Evolutionary conservation across 1,140 invertebrate species (phyloP).

Genomic region (Saxidomus purpurata): DNA sequence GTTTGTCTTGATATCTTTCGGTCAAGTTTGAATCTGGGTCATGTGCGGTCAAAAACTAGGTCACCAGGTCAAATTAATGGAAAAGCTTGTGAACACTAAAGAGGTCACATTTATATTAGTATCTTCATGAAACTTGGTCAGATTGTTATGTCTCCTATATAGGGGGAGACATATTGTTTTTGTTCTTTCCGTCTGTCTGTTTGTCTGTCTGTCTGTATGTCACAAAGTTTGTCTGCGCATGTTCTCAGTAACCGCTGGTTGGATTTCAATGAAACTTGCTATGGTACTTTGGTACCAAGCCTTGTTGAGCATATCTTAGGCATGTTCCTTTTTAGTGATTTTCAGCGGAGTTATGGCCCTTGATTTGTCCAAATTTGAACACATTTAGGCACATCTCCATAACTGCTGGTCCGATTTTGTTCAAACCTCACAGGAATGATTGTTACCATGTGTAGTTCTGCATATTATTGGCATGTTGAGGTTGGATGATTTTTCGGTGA

Average conservation of each 20-base stretch:
- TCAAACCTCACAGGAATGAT: constrained; percentile 31
- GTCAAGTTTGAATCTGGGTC: too few species aligned
- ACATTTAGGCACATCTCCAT: constrained; percentile 33
- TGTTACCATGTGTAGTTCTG: constrained; percentile 11
- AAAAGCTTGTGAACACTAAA: too few species aligned
- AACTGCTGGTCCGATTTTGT: constrained; percentile 46
- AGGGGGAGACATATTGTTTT: background rate
- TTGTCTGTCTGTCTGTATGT: background rate
- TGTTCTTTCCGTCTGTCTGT: background rate
- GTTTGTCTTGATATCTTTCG: too few species aligned
- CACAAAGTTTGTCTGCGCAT: constrained; percentile 21
- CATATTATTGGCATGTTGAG: constrained; percentile 27
- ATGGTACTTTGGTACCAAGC: constrained; percentile 53
- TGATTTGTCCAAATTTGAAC: constrained; percentile 4
- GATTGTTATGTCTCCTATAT: too few species aligned
- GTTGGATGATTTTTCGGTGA: constrained; percentile 24
- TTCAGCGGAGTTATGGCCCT: constrained; percentile 42
- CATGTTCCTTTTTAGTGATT: constrained; percentile 47
- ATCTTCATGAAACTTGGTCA: too few species aligned
- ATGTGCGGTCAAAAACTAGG: too few species aligned
- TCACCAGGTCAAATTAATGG: too few species aligned
- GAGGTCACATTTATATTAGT: too few species aligned
- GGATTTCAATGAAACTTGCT: constrained; percentile 50
- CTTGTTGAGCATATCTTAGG: constrained; percentile 12
- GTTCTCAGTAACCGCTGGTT: constrained; percentile 45